Base-by-base conservation (phyloP, 2,113 vertebrate species). In the Ploceus nigricollis region DNA sequence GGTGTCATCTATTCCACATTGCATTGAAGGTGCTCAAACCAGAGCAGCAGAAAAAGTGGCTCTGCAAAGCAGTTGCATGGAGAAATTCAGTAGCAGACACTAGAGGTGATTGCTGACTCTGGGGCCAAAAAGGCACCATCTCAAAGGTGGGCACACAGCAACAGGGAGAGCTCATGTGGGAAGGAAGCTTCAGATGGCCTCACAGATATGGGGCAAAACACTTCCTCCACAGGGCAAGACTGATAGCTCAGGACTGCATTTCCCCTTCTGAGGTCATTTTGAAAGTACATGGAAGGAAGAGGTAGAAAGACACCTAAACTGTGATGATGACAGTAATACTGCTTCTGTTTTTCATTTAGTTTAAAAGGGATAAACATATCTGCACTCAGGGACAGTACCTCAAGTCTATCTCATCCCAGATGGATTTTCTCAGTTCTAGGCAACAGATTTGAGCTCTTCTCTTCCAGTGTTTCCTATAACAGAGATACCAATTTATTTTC, bases 91-190 rank as follows among this genome's bases (percentile, higher is more conserved):
- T 1, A 35, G 47, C 31, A 82, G 22, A 39, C 8, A 3, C 22
- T 17, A 45, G 42, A 30, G 24, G 2, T 47, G 54, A 21, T 31
- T 70, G 16, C 37, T 75, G 19, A 20, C 23, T 64, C 30, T 47
- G 71, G 25, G 51, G 42, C 39, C 58, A 40, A 11, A 33, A 17
- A 63, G 22, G 25, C 22, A 42, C 42, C 42, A 40, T 15, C 39
- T 61, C 53, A 58, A 35, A 53, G 19, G 14, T 35, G 70, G n/a
- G 15, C 3, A 6, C 27, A 48, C 48, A 13, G 30, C 23, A 9
- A 35, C 1, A 7, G 13, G 30, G 48, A 65, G 44, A 4, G 15
- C 51, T 85, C 1, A 0, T 16, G 53, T 14, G 7, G 15, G 30
- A 72, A 53, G 31, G 9, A 84, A 66, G n/a, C 9, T 65, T 35